Conservation (phyloP, 2,797 vertebrate genomes). For the Carduelis carduelis region DNA sequence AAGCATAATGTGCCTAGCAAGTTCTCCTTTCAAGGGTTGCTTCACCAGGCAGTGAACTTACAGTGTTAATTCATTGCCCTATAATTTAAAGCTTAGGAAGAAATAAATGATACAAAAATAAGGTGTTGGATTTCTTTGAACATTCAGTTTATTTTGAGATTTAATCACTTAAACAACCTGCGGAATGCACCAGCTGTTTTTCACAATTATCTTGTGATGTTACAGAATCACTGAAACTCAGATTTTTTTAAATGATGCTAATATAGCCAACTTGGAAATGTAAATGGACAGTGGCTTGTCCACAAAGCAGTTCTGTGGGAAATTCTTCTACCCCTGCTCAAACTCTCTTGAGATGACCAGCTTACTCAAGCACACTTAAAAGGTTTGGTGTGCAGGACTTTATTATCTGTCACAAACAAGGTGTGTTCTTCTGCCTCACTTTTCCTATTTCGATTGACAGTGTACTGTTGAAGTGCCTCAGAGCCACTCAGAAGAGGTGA, state of each 20-base stretch:
- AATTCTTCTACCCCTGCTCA: neutral
- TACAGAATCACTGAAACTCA: neutral
- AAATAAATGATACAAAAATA: neutral
- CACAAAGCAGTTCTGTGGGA: neutral
- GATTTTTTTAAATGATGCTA: neutral
- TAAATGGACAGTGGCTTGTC: neutral
- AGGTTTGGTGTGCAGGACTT: neutral
- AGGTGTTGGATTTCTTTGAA: neutral
- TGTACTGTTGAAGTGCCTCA: neutral
- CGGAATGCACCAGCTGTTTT: neutral
- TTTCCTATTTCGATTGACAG: neutral
- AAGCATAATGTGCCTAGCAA: neutral
- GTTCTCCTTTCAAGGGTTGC: neutral
- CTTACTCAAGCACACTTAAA: neutral
- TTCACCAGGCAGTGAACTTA: neutral
- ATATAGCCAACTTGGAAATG: neutral
- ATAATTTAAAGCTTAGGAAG: neutral
- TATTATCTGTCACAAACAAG: neutral
- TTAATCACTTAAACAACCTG: neutral
- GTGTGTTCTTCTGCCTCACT: neutral
- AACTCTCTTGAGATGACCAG: neutral
- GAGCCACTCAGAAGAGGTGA: neutral
- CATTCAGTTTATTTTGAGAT: neutral
- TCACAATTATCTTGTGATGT: neutral
- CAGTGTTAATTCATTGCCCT: neutral